These are phyloP conservation scores for Nycticryphes semicollaris DNA, from an alignment of 2,113 vertebrate genomes.

Conservation along the genomic window DNA sequence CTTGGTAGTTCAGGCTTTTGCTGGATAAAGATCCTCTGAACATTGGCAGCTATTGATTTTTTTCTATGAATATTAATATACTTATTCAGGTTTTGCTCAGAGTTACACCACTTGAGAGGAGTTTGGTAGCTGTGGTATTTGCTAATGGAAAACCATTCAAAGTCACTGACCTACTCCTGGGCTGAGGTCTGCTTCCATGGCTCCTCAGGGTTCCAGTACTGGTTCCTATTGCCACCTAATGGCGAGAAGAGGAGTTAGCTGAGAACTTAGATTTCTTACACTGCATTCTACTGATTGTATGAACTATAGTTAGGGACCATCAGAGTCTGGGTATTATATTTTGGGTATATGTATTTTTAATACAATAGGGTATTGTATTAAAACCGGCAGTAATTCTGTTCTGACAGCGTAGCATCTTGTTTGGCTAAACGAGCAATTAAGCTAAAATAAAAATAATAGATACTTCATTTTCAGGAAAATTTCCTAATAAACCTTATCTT, in stretches of 20 bases:
- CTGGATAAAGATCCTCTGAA: neutral
- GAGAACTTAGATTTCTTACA: rapidly evolving
- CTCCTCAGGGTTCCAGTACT: neutral
- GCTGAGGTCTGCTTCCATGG: rapidly evolving
- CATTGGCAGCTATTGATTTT: neutral
- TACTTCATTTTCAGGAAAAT: neutral
- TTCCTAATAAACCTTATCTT: neutral
- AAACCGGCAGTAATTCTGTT: neutral
- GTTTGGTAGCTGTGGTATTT: neutral
- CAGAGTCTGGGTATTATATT: neutral
- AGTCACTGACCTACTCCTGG: neutral
- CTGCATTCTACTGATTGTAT: rapidly evolving
- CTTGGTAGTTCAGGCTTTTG: neutral
- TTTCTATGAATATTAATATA: neutral
- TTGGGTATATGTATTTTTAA: no score
- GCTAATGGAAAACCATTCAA: neutral
- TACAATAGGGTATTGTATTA: neutral
- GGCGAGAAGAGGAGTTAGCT: neutral
- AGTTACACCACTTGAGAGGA: neutral
- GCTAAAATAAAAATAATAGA: neutral
- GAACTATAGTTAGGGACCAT: neutral
- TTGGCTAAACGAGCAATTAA: neutral
- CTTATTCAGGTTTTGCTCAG: neutral
- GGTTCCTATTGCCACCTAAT: constrained; percentile 16
- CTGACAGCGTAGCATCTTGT: neutral